phyloP scores from a whole-genome alignment of 2,797 vertebrate species.

The Pantherophis vulpinus region DNA sequence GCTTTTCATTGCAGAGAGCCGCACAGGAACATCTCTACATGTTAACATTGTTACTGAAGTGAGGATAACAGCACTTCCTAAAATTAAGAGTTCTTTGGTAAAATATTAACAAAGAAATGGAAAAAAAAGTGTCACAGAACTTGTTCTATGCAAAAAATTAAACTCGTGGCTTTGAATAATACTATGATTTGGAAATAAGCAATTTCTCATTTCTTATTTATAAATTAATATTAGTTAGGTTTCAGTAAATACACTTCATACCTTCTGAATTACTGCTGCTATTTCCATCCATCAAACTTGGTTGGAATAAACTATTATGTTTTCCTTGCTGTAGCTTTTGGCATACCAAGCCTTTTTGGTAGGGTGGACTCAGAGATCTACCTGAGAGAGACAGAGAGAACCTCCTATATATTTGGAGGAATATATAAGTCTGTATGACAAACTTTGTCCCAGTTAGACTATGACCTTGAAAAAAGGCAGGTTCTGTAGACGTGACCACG shows the following conservation, averaged over 20 bases:
- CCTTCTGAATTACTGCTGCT: neutral
- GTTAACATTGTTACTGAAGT: conserved; percentile 63
- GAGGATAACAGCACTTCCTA: conserved; percentile 68
- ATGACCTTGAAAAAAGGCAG: neutral
- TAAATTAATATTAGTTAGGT: conserved; percentile 52
- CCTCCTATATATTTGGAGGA: neutral
- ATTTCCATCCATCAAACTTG: neutral
- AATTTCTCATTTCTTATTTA: conserved; percentile 47
- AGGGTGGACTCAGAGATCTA: neutral
- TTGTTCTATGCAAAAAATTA: conserved; percentile 56
- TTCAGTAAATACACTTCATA: conserved; percentile 34
- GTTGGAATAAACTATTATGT: neutral
- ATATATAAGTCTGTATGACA: neutral
- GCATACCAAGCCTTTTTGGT: neutral
- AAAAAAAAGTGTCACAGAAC: conserved; percentile 63
- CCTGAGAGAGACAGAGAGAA: too few relatives aligned
- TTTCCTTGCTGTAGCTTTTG: neutral
- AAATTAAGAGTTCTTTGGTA: conserved; percentile 67
- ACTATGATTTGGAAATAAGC: conserved; percentile 50
- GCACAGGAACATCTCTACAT: conserved; percentile 57
- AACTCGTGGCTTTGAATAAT: conserved; percentile 47
- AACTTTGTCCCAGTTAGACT: neutral
- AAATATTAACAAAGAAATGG: conserved; percentile 58
- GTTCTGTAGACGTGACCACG: neutral
- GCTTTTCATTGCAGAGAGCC: conserved; percentile 37